Conservation (phyloP, 2,797 vertebrate species). For the Xenopus petersii region DNA sequence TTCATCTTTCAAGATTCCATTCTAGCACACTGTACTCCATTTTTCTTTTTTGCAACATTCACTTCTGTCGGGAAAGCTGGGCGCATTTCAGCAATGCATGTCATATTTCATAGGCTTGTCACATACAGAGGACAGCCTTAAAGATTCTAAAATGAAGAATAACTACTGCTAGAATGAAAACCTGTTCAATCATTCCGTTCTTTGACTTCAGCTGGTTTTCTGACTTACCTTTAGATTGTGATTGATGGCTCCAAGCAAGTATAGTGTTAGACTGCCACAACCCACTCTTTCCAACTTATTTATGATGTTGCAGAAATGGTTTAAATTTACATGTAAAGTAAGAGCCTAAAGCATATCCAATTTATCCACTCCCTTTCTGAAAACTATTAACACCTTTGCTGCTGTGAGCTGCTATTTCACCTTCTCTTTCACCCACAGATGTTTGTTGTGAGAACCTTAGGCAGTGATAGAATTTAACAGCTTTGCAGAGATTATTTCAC, state of each 20-base stretch:
- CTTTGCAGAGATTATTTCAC: not conserved
- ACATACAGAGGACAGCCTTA: constrained; percentile 22
- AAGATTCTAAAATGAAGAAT: constrained; percentile 26
- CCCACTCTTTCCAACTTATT: constrained; percentile 11
- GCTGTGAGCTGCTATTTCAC: not conserved
- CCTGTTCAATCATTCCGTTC: constrained; percentile 23
- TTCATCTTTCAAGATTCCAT: not conserved
- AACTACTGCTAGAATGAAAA: constrained; percentile 17
- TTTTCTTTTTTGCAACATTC: constrained; percentile 20
- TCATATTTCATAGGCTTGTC: constrained; percentile 19
- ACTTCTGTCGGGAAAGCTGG: constrained; percentile 9
- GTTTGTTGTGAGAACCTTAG: not conserved
- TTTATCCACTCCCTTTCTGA: constrained; percentile 14
- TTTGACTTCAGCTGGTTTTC: constrained; percentile 12
- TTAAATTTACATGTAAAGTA: constrained; percentile 31
- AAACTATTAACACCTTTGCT: constrained; percentile 11
- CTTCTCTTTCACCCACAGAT: not conserved
- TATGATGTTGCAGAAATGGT: constrained; percentile 20
- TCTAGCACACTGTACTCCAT: not conserved
- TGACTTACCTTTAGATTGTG: constrained; percentile 11
- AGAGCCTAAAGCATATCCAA: constrained; percentile 25
- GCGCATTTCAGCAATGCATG: constrained; percentile 10
- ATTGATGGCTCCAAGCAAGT: constrained; percentile 18
- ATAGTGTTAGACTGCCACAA: not conserved
- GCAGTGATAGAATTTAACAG: constrained; percentile 8